Evolutionary conservation across 2,888 invertebrate species (phyloP).

Genomic region (Lordiphosa fenestrarum): DNA sequence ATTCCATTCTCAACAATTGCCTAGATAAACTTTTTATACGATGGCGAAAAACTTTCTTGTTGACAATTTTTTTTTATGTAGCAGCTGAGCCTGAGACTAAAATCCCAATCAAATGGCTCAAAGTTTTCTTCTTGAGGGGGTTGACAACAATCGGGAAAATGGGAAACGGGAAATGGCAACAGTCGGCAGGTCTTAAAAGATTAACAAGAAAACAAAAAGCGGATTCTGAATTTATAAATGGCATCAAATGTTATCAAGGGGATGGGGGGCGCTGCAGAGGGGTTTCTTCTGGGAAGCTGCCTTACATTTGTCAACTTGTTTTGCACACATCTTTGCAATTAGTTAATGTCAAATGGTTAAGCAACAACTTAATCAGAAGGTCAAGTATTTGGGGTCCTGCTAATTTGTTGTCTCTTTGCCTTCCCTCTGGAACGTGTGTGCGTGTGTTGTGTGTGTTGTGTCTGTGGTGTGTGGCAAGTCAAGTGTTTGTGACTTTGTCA

Average conservation of each 20-base stretch:
- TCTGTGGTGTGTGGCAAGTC: slow-evolving; percentile 54
- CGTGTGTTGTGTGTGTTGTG: slow-evolving; percentile 18
- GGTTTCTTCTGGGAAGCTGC: not conserved
- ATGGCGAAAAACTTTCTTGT: slow-evolving; percentile 63
- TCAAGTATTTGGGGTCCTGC: slow-evolving; percentile 64
- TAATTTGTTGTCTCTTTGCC: slow-evolving; percentile 59
- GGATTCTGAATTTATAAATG: slow-evolving; percentile 71
- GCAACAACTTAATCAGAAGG: slow-evolving; percentile 67
- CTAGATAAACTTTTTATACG: slow-evolving; percentile 39
- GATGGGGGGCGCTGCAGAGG: too few species aligned
- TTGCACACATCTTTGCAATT: slow-evolving; percentile 52
- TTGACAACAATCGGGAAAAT: slow-evolving; percentile 29
- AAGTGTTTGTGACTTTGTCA: slow-evolving; percentile 61
- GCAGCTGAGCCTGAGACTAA: slow-evolving; percentile 33
- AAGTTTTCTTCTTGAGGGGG: slow-evolving; percentile 40
- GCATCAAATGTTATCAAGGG: slow-evolving; percentile 54
- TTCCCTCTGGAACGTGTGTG: slow-evolving; percentile 1
- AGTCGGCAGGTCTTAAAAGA: slow-evolving; percentile 58
- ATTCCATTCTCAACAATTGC: slow-evolving; percentile 37
- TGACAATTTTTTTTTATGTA: slow-evolving; percentile 32
- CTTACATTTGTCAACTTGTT: slow-evolving; percentile 50
- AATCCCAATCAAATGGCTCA: slow-evolving; percentile 61
- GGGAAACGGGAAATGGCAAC: slow-evolving; percentile 8
- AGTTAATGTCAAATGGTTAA: slow-evolving; percentile 64
- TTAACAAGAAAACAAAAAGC: slow-evolving; percentile 51